Evolutionary conservation across 2,888 invertebrate species (phyloP), one percentile per base, ranked within the genome.

Genomic region (Penaeus monodon): DNA sequence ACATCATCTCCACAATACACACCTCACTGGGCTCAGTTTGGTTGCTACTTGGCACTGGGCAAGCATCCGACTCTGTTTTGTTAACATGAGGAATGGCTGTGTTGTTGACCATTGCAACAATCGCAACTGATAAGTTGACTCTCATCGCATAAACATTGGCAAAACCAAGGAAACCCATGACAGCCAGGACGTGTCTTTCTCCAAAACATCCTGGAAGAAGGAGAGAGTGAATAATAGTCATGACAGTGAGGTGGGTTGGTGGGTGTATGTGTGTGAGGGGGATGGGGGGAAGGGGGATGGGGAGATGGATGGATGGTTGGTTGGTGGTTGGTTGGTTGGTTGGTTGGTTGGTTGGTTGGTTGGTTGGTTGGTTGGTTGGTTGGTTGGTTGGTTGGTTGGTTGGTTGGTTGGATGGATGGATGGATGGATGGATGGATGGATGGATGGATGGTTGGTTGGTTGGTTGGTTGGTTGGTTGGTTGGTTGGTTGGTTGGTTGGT

Each of bases 91-190:
- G 85, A 29, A 84, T 88, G 33, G 88, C 86, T 8, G 89, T 89
- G 80, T 77, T 84, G 74, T 90, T 90, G 70, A 97, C 96, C 98
- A 98, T 99, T 63, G 97, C 97, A 63, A 98, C 97, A 91, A 98
- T 97, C 66, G 98, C 98, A 38, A 98, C 97, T 0, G 97, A 97
- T 64, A 98, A 94, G 92, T 97, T 97, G 0, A 97, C 97, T 88
- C 97, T 94, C 96, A 97, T 96, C 0, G 97, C 96, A 92, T 97
- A 97, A 7, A 97, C 96, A 92, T 96, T 95, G 88, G 96, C 96
- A 92, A 97, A 97, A 24, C 97, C 97, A 81, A 97, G 93, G 92
- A 97, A 97, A 27, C 97, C 97, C 93, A 97, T 94, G 80, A 97
- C 94, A 0, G 97, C 97, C 86, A 97, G 94, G 7, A 96, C 94